Percentiles rank a stretch among this genome's conserved stretches.
These are phyloP conservation scores for Piaya cayana DNA, from an alignment of 2,113 vertebrate species.

Conservation along the genomic window DNA sequence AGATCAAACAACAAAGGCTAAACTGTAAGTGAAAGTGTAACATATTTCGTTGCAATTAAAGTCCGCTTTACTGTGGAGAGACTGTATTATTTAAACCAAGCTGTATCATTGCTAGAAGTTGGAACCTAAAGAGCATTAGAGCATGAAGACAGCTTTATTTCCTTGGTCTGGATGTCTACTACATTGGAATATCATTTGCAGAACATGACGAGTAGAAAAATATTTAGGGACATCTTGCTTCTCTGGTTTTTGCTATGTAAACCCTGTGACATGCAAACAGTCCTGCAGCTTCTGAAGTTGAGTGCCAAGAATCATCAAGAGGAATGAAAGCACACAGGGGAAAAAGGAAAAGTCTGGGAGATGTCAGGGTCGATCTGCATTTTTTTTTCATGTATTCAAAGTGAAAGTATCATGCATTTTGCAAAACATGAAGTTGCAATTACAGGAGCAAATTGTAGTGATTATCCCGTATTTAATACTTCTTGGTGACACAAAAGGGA, in stretches of 20 bases:
- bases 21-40: not conserved
- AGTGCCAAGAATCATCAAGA: slow-evolving; percentile 34
- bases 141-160: slow-evolving; percentile 50
- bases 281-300: slow-evolving; percentile 40
- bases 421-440: slow-evolving; percentile 20
- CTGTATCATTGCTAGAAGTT: not conserved
- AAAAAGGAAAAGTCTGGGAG: not conserved
- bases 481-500: not conserved
- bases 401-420: slow-evolving; percentile 19
- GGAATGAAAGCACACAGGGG: slow-evolving; percentile 26
- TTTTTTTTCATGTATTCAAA: not conserved
- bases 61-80: not conserved
- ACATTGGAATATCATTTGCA: not conserved
- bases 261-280: slow-evolving; percentile 36
- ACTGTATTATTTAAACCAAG: not conserved
- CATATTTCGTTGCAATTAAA: not conserved
- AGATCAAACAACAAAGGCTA: not conserved
- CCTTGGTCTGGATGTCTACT: not conserved
- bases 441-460: slow-evolving; percentile 5
- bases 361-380: slow-evolving; percentile 42
- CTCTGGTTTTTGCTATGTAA: not conserved
- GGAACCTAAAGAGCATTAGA: not conserved
- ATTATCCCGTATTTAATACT: not conserved
- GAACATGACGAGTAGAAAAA: slow-evolving; percentile 35
- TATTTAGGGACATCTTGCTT: slow-evolving; percentile 27